Evolutionary conservation across 2,113 vertebrate species (phyloP), one percentile per base, ranked within the genome.

Genomic region (Martes martes): DNA sequence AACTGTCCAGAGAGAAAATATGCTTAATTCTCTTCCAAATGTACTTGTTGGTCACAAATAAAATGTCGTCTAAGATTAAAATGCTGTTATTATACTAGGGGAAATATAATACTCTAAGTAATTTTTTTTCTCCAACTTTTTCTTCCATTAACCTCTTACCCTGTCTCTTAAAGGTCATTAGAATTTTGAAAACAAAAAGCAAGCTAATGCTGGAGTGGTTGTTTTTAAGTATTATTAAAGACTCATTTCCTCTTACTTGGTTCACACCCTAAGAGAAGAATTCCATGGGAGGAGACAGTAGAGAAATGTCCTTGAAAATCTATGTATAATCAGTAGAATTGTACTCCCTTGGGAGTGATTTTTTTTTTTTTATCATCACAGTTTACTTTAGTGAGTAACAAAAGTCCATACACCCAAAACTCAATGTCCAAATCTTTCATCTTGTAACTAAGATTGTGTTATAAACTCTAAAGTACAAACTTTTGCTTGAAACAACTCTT

Each of bases 191-290:
- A 92, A 80, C 52, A 92, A 67, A 93, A 87, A 39, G 50, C 6
- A 26, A 81, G 19, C 47, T 86, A 94, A 36, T 4, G 1, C 52
- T 79, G 26, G 50, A 81, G 24, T 42, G n/a, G 33, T 94, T 97
- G 87, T 96, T 97, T 97, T 93, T 55, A 89, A 94, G 23, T 76
- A 45, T 67, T 42, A 67, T 87, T 95, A 88, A 92, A 97, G 57
- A 59, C 93, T 96, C 91, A 87, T 96, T 98, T 98, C 97, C 97
- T 98, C 63, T 96, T n/a, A 83, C 61, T 95, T 71, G 90, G 95
- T 95, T 93, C 92, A 95, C 95, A 95, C 96, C 97, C 97, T 96
- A 36, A 71, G 33, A 31, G 71, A 95, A 95, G 73, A 98, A 96
- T 97, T 96, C n/a, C 91, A 96, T 47, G 78, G 42, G 19, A 97